Base-by-base conservation (phyloP, 2,113 vertebrate species). In the Origma solitaria region DNA sequence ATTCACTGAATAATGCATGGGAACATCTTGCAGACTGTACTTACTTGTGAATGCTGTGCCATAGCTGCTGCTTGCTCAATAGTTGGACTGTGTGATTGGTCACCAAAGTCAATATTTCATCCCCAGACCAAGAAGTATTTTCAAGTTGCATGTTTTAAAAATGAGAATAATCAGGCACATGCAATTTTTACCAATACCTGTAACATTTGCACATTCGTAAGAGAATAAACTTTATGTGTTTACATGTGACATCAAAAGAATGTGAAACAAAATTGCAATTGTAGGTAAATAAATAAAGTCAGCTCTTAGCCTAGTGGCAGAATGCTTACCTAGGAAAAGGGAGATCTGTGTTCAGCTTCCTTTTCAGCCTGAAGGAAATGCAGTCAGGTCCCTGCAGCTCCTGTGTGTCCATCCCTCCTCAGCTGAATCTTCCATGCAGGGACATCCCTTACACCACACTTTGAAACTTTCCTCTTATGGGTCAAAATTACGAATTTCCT, bases 1-100 rank as follows among this genome's bases (percentile, higher is more conserved):
- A 90, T 80, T 93, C 64, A 84, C 60, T 92, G 80, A 93, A 94
- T 94, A 94, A 95, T 94, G 51, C 68, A 88, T 73, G 15, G 68
- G 16, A 93, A 90, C 69, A 92, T 70, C 77, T 86, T 94, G 80
- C 68, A 84, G 82, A 47, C 47, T 78, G 31, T 91, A 28, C n/a
- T 53, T 77, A 40, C 40, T 82, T 86, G 50, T 62, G 77, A 78
- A 73, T 75, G 64, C 38, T 64, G 68, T 56, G 47, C 58, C 83
- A 53, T 30, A 50, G 30, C 50, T 82, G 56, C 11, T 78, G 15
- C 68, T 85, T 73, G 58, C 38, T 91, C 69, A 64, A 51, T 37
- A 35, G 44, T 11, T 78, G 69, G 13, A 42, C n/a, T 21, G 28
- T 69, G n/a, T 78, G 54, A 80, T 58, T 54, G 72, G 76, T 71